Percentiles rank a stretch among this genome's conserved stretches.
Evolutionary conservation across 2,797 vertebrate genomes (phyloP).

Genomic region (Crenuchus spilurus): DNA sequence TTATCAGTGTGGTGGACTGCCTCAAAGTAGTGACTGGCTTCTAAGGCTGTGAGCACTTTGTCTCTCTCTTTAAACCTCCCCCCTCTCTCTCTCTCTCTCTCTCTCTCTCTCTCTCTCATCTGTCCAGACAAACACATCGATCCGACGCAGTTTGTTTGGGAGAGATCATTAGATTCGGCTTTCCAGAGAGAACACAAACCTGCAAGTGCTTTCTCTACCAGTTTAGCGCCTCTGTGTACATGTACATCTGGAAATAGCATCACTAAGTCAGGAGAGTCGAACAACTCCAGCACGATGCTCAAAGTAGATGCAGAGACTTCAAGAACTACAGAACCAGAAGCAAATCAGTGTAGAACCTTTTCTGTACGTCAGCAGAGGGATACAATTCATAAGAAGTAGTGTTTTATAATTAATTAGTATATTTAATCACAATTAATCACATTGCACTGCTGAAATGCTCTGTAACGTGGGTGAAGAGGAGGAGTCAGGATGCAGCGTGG

Average conservation of each 20-base stretch:
- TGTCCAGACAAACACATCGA: constrained; percentile 60
- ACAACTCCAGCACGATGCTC: constrained; percentile 30
- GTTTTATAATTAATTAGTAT: too few species aligned
- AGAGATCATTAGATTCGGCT: constrained; percentile 53
- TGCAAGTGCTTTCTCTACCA: constrained; percentile 37
- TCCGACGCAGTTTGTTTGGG: constrained; percentile 46
- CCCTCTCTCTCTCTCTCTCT: neutral
- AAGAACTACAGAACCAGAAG: constrained; percentile 35
- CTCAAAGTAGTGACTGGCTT: too few species aligned
- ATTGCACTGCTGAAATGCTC: too few species aligned
- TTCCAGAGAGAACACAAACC: constrained; percentile 40
- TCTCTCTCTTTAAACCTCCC: neutral
- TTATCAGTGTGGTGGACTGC: neutral
- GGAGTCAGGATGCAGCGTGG: too few species aligned
- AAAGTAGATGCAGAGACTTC: constrained; percentile 30
- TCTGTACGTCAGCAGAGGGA: neutral
- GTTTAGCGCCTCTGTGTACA: constrained; percentile 48
- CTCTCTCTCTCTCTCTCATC: constrained; percentile 39
- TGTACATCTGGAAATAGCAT: constrained; percentile 36
- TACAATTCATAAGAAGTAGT: too few species aligned
- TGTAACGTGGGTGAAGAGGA: too few species aligned
- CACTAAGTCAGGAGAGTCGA: constrained; percentile 41
- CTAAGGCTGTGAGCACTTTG: neutral
- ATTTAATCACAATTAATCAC: too few species aligned
- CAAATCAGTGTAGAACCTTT: constrained; percentile 8